Conservation (phyloP, 2,113 vertebrate species). For the Columba janthina region DNA sequence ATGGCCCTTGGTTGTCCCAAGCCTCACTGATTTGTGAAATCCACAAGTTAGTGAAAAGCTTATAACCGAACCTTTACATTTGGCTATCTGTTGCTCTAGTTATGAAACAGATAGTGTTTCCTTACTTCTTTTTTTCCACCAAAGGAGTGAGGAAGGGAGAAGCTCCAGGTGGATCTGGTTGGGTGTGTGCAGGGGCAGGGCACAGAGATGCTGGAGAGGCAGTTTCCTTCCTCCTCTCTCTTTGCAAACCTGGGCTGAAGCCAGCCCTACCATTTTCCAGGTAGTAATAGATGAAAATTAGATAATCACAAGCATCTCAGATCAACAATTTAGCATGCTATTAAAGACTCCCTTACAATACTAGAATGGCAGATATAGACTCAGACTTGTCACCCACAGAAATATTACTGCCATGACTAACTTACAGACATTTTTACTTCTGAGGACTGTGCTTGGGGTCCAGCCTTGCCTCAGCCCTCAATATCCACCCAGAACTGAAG, state of each 20-base stretch:
- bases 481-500: not conserved
- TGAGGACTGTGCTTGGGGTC: not conserved
- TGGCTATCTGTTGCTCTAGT: not conserved
- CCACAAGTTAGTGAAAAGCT: not conserved
- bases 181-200: not conserved
- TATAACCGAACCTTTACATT: not conserved
- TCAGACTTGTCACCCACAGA: not conserved
- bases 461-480: not conserved
- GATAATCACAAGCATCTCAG: not conserved
- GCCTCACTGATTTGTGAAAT: not conserved
- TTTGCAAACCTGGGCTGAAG: not conserved
- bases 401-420: slow-evolving; percentile 31
- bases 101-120: not conserved
- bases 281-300: not conserved
- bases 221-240: not conserved
- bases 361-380: not conserved
- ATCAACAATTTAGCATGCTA: not conserved
- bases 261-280: not conserved
- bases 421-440: not conserved
- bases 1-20: not conserved
- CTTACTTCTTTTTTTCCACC: not conserved
- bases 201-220: fast-evolving
- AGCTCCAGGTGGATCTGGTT: not conserved
- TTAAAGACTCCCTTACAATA: not conserved
- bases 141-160: not conserved